Conservation (phyloP, 1,140 invertebrate genomes). For the Lucilia sericata region DNA sequence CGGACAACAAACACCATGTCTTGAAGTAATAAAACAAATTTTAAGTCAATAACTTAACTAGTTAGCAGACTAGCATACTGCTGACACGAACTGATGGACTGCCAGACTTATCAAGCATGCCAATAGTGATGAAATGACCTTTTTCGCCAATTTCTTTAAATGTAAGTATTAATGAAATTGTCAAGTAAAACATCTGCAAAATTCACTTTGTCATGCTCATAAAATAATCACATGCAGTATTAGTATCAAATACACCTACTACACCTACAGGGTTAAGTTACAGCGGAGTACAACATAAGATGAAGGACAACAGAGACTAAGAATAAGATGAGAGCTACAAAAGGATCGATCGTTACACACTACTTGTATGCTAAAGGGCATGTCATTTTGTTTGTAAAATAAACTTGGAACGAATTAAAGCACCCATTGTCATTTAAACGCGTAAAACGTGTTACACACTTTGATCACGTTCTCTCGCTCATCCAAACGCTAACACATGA, state of each 20-base stretch:
- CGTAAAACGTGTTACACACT: constrained; percentile 39
- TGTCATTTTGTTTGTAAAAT: constrained; percentile 4
- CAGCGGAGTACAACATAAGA: too few species aligned
- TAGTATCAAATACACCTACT: constrained; percentile 28
- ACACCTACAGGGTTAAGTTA: neutral
- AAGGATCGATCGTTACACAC: neutral
- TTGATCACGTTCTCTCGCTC: constrained; percentile 32
- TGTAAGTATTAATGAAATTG: neutral
- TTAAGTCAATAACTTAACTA: neutral
- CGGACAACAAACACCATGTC: neutral
- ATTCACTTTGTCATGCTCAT: constrained; percentile 30
- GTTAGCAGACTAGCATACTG: neutral
- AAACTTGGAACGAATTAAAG: constrained; percentile 39
- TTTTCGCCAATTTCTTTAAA: constrained; percentile 6
- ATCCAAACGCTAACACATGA: neutral
- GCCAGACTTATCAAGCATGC: neutral
- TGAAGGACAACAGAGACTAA: neutral
- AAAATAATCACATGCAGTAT: constrained; percentile 40
- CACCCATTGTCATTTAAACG: constrained; percentile 34
- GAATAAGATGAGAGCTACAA: neutral
- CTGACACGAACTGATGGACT: neutral
- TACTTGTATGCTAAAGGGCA: neutral
- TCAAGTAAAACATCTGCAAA: constrained; percentile 25
- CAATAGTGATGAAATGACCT: neutral
- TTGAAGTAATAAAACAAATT: neutral